Conservation (phyloP, 2,797 vertebrate genomes). For the Characodon lateralis region DNA sequence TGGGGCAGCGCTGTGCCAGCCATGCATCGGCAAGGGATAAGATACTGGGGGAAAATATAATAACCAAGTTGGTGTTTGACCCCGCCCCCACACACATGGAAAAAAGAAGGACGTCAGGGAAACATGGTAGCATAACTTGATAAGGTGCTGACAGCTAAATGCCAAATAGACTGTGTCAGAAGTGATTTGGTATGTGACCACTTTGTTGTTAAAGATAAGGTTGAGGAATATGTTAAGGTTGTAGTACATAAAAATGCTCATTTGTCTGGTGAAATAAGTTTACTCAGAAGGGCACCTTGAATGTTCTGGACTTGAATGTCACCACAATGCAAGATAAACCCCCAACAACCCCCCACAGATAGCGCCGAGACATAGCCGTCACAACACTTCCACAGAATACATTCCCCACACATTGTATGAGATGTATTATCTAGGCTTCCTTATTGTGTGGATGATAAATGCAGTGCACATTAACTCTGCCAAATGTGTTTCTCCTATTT, state of each 20-base stretch:
- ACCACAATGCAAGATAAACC: constrained; percentile 67
- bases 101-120: constrained; percentile 20
- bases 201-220: constrained; percentile 64
- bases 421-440: constrained; percentile 74
- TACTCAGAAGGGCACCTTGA: constrained; percentile 66
- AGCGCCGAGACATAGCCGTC: constrained; percentile 62
- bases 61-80: constrained; percentile 65
- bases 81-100: constrained; percentile 42
- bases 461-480: constrained; percentile 71
- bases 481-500: constrained; percentile 77
- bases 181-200: constrained; percentile 59
- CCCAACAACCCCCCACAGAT: constrained; percentile 56
- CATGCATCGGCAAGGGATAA: constrained; percentile 64
- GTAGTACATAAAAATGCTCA: constrained; percentile 41
- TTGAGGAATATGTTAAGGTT: constrained; percentile 54
- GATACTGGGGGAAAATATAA: constrained; percentile 44
- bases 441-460: constrained; percentile 81
- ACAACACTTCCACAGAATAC: constrained; percentile 60
- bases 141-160: constrained; percentile 65
- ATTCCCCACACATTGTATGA: constrained; percentile 64
- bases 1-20: constrained; percentile 69
- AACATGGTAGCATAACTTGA: constrained; percentile 42
- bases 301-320: constrained; percentile 62
- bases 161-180: constrained; percentile 62
- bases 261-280: constrained; percentile 58